Evolutionary conservation across 2,888 invertebrate genomes (phyloP).

Genomic region (Melanotus villosus): DNA sequence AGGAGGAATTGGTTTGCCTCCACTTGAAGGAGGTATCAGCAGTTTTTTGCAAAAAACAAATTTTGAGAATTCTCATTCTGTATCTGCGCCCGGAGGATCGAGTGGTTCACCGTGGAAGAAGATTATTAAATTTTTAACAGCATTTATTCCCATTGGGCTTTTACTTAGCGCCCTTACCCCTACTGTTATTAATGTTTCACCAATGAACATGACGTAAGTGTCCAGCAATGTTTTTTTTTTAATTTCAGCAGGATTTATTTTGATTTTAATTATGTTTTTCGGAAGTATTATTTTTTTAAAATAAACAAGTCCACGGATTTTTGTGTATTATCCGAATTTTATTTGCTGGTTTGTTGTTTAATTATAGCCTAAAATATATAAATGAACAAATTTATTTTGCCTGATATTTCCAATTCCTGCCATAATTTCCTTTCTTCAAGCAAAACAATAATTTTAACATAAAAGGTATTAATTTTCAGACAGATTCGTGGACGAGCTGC

Average conservation of each 20-base stretch:
- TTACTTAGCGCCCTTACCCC: conserved; percentile 81
- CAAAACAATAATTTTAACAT: too few species aligned
- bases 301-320: too few species aligned
- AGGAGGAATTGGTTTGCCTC: not conserved
- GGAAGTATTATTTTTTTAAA: not conserved
- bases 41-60: conserved; percentile 31
- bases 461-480: too few species aligned
- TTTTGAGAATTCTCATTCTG: conserved; percentile 18
- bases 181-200: conserved; percentile 74
- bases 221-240: not conserved
- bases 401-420: too few species aligned
- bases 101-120: conserved; percentile 67
- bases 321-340: too few species aligned
- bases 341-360: too few species aligned
- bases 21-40: not conserved
- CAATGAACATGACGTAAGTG: conserved; percentile 63
- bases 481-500: conserved; percentile 21
- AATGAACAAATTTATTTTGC: too few species aligned
- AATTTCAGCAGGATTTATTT: not conserved
- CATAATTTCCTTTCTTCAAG: too few species aligned
- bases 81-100: not conserved
- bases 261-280: not conserved
- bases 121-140: conserved; percentile 76
- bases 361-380: too few species aligned
- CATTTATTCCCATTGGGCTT: conserved; percentile 80